These are phyloP conservation scores for Hipparchia sbordonii DNA, from an alignment of 2,888 invertebrate species.

Conservation along the genomic window DNA sequence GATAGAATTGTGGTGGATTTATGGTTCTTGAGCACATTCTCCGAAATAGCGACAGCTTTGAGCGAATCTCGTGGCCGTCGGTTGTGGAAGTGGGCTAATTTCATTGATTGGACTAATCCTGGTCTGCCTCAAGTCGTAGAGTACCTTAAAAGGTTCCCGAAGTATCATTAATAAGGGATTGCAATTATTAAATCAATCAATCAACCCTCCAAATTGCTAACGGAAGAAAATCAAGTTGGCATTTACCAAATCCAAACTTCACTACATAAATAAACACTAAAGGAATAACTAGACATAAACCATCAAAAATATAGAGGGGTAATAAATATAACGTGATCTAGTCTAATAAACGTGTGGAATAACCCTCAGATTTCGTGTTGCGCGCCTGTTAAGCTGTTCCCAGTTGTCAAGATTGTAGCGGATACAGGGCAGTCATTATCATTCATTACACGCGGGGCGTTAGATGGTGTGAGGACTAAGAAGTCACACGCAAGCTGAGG, in stretches of 20 bases:
- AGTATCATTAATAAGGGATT: no score
- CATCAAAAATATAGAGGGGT: conserved; percentile 10
- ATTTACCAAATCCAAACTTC: neutral
- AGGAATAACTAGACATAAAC: neutral
- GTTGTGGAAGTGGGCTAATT: neutral
- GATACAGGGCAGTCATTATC: conserved; percentile 37
- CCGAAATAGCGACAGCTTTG: no score
- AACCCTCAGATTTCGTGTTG: conserved; percentile 31
- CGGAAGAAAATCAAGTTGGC: no score
- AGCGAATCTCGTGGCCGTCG: no score
- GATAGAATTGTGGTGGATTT: no score
- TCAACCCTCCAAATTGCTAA: no score
- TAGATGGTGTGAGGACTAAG: conserved; percentile 50
- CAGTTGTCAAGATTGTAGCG: conserved; percentile 27
- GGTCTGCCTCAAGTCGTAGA: no score
- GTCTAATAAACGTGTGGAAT: conserved; percentile 20
- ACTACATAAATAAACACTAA: neutral
- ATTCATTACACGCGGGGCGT: conserved; percentile 36
- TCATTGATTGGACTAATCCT: neutral
- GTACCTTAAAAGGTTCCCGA: no score
- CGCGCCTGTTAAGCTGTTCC: conserved; percentile 27
- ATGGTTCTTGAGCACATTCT: no score
- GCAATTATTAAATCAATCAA: neutral
- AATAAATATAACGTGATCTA: conserved; percentile 12
- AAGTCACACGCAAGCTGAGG: conserved; percentile 46